Evolutionary conservation across 2,888 invertebrate genomes (phyloP), one percentile per base, ranked within the genome.

Genomic region (Zygaena filipendulae): DNA sequence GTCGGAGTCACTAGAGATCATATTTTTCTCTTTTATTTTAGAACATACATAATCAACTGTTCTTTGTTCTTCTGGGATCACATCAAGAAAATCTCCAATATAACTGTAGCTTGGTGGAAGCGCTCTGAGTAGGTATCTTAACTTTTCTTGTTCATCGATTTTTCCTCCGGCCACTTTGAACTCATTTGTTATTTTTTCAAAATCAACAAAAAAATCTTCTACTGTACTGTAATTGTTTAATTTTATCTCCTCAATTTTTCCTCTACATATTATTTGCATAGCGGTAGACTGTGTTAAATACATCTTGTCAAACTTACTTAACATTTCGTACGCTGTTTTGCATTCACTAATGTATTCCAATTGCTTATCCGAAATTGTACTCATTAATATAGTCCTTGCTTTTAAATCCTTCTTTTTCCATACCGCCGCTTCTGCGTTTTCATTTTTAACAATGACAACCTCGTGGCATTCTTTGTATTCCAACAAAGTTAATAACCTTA

Each of bases 11-110:
- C n/a, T n/a, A n/a, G n/a, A n/a, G n/a, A n/a, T 25, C 32, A 42
- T 40, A 41, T 37, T 42, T 36, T 43, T 42, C 29, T 39, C 38
- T 30, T 44, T 47, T 36, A 43, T 43, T 38, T 43, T 45, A 11
- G 32, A 38, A 2, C 13, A 3, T 30, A 43, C 32, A 34, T 47
- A 42, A 21, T 44, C 41, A 8, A 43, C 41, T 23, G 43, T 43
- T 40, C 35, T 31, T 37, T 44, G 38, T 39, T 45, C 38, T 32
- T 45, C 43, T 23, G 44, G 45, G 30, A 45, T 41, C 1, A 44
- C 40, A 36, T 45, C 43, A 16, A 45, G 18, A 25, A 46, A 46
- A 38, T 46, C 45, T 34, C 43, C 43, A 23, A 47, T 47, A 27
- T 43, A 43, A 33, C 43, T 45, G 26, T 45, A 47, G 11, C 39